Conservation (phyloP, 2,113 vertebrate genomes). For the Pollimyrus isidori region DNA sequence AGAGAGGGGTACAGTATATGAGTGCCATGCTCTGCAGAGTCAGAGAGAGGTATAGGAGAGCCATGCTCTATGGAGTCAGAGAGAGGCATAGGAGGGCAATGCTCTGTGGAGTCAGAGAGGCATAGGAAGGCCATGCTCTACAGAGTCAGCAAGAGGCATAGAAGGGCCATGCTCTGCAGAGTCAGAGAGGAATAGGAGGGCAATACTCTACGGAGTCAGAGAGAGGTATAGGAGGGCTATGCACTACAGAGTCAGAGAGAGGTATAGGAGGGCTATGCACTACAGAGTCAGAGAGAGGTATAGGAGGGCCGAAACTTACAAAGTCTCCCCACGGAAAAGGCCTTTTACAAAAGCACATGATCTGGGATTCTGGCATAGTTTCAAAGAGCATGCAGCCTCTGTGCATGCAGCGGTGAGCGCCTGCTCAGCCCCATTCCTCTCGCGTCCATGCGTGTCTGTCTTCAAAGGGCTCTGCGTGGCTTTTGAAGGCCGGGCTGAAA, state of each 20-base stretch:
- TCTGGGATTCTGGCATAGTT: not conserved
- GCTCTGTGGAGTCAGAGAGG: too few relatives aligned
- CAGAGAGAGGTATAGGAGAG: not conserved
- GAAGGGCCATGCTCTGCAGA: too few relatives aligned
- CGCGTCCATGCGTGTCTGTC: not conserved
- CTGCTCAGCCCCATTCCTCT: not conserved
- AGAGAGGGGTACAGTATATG: too few relatives aligned
- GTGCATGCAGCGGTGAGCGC: not conserved
- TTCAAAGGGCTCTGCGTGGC: not conserved
- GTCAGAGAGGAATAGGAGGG: too few relatives aligned
- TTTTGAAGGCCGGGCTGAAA: not conserved
- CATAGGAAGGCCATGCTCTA: too few relatives aligned
- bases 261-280: not conserved
- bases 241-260: too few relatives aligned
- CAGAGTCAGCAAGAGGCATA: too few relatives aligned
- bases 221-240: too few relatives aligned
- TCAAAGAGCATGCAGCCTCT: not conserved
- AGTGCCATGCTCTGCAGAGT: too few relatives aligned
- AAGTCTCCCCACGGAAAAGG: not conserved
- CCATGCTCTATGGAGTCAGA: not conserved
- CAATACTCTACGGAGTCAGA: too few relatives aligned
- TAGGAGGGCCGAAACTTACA: not conserved
- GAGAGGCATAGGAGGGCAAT: too few relatives aligned
- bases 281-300: not conserved
- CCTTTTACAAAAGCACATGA: not conserved